A percentile compares a stretch with the other conserved stretches of the same genome.
Evolutionary conservation across 2,797 vertebrate genomes (phyloP).

Genomic region (Coregonus suidteri): DNA sequence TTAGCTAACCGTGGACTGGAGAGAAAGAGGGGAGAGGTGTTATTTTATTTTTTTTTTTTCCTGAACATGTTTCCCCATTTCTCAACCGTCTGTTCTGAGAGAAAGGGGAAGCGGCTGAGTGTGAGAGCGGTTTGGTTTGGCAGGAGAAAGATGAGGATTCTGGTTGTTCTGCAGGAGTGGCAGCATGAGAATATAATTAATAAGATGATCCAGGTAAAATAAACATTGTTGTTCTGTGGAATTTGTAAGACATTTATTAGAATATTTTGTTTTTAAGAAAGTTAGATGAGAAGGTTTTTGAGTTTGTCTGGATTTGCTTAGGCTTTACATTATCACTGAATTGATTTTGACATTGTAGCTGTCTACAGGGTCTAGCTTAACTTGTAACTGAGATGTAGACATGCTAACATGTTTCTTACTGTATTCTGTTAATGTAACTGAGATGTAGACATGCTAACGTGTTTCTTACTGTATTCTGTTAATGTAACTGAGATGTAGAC

Average conservation of each 20-base stretch:
- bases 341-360: background rate
- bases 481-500: no score
- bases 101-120: conserved; percentile 45
- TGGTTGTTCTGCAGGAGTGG: conserved; percentile 71
- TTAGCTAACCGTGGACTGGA: background rate
- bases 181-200: conserved; percentile 76
- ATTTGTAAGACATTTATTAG: background rate
- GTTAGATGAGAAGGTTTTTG: background rate
- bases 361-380: background rate
- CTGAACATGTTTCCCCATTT: conserved; percentile 57
- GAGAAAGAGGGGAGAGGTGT: background rate
- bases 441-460: background rate
- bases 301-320: background rate
- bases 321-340: conserved; percentile 9
- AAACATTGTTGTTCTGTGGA: background rate
- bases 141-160: conserved; percentile 69
- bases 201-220: conserved; percentile 70
- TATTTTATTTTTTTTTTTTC: background rate
- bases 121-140: conserved; percentile 7
- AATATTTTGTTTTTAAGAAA: background rate
- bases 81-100: conserved; percentile 43
- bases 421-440: background rate
- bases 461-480: no score
- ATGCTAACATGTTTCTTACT: background rate
- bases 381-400: no score